Conservation (phyloP, 2,888 invertebrate species). For the Leucoma salicis region DNA sequence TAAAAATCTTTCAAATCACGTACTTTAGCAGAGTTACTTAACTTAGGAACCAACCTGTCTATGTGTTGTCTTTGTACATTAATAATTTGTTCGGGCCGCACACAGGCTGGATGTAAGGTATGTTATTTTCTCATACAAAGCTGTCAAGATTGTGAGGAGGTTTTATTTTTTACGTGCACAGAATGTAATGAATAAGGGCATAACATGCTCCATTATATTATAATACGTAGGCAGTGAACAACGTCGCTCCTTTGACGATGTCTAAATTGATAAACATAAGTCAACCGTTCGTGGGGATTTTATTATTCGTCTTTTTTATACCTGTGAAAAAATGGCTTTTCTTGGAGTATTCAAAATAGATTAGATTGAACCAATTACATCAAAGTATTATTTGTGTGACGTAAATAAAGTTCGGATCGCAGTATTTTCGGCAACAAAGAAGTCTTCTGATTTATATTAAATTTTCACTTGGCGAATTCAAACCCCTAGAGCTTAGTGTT, state of each 20-base stretch:
- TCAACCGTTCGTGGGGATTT: slow-evolving; percentile 27
- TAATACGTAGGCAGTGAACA: slow-evolving; percentile 42
- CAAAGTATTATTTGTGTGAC: slow-evolving; percentile 4
- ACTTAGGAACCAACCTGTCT: slow-evolving; percentile 55
- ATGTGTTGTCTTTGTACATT: slow-evolving; percentile 68
- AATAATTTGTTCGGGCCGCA: slow-evolving; percentile 64
- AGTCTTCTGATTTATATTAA: no score
- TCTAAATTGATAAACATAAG: slow-evolving; percentile 54
- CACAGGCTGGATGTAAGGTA: slow-evolving; percentile 52
- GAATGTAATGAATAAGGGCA: slow-evolving; percentile 64
- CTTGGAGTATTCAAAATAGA: slow-evolving; percentile 5
- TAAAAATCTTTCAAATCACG: slow-evolving; percentile 67
- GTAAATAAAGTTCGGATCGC: neutral
- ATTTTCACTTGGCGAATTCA: no score
- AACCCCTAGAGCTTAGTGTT: no score
- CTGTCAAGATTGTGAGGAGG: slow-evolving; percentile 63
- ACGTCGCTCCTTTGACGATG: slow-evolving; percentile 35
- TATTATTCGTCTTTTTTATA: slow-evolving; percentile 11
- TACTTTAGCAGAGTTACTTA: slow-evolving; percentile 59
- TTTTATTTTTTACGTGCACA: slow-evolving; percentile 74
- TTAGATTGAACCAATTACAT: slow-evolving; percentile 5
- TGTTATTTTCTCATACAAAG: slow-evolving; percentile 62
- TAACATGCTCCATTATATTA: slow-evolving; percentile 53
- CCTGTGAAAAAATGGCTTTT: slow-evolving; percentile 4
- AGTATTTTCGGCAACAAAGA: neutral